Percentiles rank a stretch among this genome's conserved stretches.
phyloP scores from a whole-genome alignment of 2,797 vertebrate species.

The Nasua narica region DNA sequence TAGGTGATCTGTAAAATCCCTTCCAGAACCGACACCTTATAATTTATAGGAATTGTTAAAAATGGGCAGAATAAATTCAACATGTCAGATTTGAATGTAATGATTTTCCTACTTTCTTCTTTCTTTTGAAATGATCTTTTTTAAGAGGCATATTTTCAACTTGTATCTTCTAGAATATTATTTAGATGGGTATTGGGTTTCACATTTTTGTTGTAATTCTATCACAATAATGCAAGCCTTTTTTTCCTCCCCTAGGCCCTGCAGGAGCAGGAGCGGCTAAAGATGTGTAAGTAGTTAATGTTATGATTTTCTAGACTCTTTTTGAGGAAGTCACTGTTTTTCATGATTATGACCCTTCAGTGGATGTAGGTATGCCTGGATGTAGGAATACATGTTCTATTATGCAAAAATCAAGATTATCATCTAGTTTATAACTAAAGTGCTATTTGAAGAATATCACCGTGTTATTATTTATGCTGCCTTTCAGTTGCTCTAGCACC shows the following conservation, averaged over 20 bases:
- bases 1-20: not conserved
- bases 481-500: not conserved
- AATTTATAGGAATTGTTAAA: not conserved
- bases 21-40: not conserved
- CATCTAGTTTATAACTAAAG: not conserved
- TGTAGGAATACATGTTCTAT: not conserved
- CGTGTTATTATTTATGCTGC: not conserved
- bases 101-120: not conserved
- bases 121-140: not conserved
- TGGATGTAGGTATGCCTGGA: not conserved
- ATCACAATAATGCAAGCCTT: constrained; percentile 35
- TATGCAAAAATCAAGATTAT: not conserved
- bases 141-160: not conserved
- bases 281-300: constrained; percentile 91
- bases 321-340: constrained; percentile 6
- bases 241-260: constrained; percentile 83
- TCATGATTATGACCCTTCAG: not conserved
- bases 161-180: not conserved
- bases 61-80: not conserved
- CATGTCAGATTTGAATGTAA: not conserved
- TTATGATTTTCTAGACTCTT: not conserved
- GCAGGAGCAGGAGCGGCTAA: constrained; percentile 90
- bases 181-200: not conserved
- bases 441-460: not conserved
- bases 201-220: not conserved